A percentile compares a stretch with the other conserved stretches of the same genome.
These are phyloP conservation scores for Drosophila prolongata DNA, from an alignment of 2,888 invertebrate genomes.

Conservation along the genomic window DNA sequence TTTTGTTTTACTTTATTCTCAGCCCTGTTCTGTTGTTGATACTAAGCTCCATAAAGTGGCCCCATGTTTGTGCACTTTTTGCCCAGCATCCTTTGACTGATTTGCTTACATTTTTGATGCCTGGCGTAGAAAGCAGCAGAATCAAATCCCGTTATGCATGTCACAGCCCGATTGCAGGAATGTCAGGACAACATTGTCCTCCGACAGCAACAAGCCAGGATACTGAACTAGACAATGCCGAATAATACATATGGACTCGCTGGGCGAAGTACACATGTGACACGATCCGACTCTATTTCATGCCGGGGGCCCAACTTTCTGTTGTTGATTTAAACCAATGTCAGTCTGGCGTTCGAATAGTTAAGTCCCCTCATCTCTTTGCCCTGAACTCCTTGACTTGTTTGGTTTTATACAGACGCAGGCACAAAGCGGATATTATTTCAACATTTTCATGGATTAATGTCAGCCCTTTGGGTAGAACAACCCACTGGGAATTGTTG, in stretches of 20 bases:
- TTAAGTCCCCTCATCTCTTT: constrained; percentile 9
- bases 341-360: constrained; percentile 3
- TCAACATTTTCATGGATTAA: constrained; percentile 32
- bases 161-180: constrained; percentile 41
- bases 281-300: constrained; percentile 18
- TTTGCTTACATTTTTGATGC: constrained; percentile 57
- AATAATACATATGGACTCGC: constrained; percentile 21
- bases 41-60: constrained; percentile 32
- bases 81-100: constrained; percentile 49
- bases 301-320: constrained; percentile 5
- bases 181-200: constrained; percentile 28
- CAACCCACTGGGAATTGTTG: not conserved
- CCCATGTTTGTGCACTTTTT: constrained; percentile 39
- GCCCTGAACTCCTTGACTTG: constrained; percentile 16
- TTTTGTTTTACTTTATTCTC: constrained; percentile 34
- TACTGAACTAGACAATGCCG: constrained; percentile 40
- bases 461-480: constrained; percentile 18
- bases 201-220: constrained; percentile 12
- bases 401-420: constrained; percentile 13
- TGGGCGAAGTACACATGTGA: constrained; percentile 29
- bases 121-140: constrained; percentile 35
- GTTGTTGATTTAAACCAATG: constrained; percentile 15
- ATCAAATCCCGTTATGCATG: constrained; percentile 68
- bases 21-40: constrained; percentile 9
- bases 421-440: constrained; percentile 23